These are phyloP conservation scores for Catamblyrhynchus diadema DNA, from an alignment of 2,797 vertebrate genomes.

Conservation along the genomic window DNA sequence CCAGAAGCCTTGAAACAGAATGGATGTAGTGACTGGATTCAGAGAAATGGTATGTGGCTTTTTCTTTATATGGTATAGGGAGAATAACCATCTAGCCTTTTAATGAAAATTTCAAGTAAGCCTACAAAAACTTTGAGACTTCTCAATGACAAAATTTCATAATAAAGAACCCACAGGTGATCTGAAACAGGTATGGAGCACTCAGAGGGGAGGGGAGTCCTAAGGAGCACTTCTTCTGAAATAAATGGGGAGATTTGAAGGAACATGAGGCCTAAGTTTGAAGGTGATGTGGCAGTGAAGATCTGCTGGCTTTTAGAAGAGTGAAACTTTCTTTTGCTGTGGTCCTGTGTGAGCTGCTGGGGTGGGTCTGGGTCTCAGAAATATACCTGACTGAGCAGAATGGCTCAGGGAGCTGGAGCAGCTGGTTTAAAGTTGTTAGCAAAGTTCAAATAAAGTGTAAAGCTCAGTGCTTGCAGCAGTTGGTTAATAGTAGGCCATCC, in stretches of 20 bases:
- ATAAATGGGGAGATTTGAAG: not conserved
- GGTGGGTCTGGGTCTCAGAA: too few relatives aligned
- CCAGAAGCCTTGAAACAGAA: not conserved
- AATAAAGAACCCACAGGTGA: not conserved
- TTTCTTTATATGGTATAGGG: not conserved
- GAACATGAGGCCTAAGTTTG: rapidly evolving
- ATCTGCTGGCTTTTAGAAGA: not conserved
- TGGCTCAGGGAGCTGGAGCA: not conserved
- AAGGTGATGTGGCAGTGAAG: not conserved
- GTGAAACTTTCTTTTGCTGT: not conserved
- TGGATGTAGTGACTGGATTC: not conserved
- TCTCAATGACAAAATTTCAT: not conserved
- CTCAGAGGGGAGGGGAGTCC: not conserved
- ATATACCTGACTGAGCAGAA: not conserved
- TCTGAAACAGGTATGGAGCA: not conserved
- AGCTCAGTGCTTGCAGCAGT: not conserved
- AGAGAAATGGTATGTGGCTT: not conserved
- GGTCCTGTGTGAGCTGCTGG: not conserved
- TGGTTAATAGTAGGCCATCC: not conserved
- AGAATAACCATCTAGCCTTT: not conserved
- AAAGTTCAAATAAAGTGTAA: conserved; percentile 25
- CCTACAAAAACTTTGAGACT: not conserved
- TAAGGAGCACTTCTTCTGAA: not conserved
- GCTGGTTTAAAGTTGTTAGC: not conserved
- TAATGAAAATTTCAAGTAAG: not conserved